Evolutionary conservation across 2,888 invertebrate species (phyloP).

Genomic region (Halocaridina rubra): DNA sequence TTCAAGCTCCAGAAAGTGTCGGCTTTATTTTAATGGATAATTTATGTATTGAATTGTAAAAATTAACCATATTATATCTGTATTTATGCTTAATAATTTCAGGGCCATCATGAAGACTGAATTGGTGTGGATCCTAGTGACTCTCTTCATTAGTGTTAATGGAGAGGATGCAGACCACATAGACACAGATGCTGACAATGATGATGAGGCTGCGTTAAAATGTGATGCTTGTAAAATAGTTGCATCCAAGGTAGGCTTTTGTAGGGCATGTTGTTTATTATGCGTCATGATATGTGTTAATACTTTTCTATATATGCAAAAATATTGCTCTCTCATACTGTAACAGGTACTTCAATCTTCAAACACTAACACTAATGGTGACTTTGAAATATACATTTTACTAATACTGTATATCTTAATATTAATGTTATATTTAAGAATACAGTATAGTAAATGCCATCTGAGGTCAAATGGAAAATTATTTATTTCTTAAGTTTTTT

Average conservation of each 20-base stretch:
- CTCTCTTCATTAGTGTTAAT: background rate
- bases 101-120: constrained; percentile 15
- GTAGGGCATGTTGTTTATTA: background rate
- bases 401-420: background rate
- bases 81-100: no score
- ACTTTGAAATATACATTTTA: background rate
- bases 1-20: no score
- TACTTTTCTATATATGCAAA: background rate
- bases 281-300: background rate
- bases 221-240: constrained; percentile 53
- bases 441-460: no score
- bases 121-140: background rate
- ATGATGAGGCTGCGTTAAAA: constrained; percentile 22
- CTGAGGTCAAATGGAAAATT: no score
- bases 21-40: no score
- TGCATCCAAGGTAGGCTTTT: constrained; percentile 20
- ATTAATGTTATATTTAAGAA: no score
- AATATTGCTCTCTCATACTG: no score
- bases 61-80: no score
- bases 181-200: constrained; percentile 14
- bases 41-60: no score
- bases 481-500: no score
- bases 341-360: no score
- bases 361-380: background rate
- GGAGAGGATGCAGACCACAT: constrained; percentile 20